Evolutionary conservation across 2,888 invertebrate genomes (phyloP), one percentile per base, ranked within the genome.

Genomic region (Lasioglossum villosulum): DNA sequence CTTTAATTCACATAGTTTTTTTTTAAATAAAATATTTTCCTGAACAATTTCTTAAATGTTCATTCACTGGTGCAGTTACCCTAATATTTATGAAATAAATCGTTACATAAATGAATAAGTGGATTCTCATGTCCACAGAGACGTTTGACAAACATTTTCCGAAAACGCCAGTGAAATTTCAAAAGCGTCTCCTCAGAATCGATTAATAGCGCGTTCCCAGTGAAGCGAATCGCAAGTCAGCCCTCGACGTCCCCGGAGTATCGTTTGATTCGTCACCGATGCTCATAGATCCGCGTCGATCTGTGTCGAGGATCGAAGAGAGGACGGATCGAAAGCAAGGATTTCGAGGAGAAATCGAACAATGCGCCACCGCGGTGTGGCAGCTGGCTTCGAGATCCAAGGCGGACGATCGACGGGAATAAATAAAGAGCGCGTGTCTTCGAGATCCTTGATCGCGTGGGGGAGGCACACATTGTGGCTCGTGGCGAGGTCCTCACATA

Each of bases 351-450:
- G 70, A 75, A 80, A 66, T 42, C 73, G 42, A 81, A 91, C 90
- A 90, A 90, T 91, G 68, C 81, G 52, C 8, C 37, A 56, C 16
- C 19, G 34, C 66, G 30, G 1, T 8, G 34, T n/a, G 59, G 90
- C 91, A 91, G 90, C 91, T 91, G 91, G 75, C 75, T 48, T 71
- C 71, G 71, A 73, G 80, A 84, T 91, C 88, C 82, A 82, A 83
- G 82, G 30, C 63, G 63, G 63, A 6, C 86, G 90, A 90, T 88
- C 85, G 90, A 92, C 91, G 88, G 87, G 88, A 92, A 93, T 93
- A 93, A 93, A 92, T 91, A 92, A 92, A 30, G 90, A 91, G 88
- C 88, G 89, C 90, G 92, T 87, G 92, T 87, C 89, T 70, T 87
- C 86, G 83, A 88, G 90, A 86, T 74, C 48, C 77, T 83, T 74